phyloP scores from a whole-genome alignment of 2,113 vertebrate species.

The Gobio gobio region DNA sequence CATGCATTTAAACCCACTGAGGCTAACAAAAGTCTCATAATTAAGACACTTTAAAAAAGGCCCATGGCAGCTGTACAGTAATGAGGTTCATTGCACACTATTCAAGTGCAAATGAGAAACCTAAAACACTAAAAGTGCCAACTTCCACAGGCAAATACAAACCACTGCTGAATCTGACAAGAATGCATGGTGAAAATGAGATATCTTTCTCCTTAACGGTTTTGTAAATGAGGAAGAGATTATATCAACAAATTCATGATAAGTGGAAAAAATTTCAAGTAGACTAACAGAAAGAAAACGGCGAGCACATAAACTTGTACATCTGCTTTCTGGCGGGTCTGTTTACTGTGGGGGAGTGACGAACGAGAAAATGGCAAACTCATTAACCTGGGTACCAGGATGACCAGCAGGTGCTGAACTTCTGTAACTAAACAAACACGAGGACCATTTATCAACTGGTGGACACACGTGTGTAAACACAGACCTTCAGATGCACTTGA shows the following conservation, averaged over 20 bases:
- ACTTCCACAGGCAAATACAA: neutral
- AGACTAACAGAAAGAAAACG: neutral
- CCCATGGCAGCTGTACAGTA: neutral
- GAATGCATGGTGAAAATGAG: neutral
- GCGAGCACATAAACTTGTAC: neutral
- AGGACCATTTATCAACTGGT: neutral
- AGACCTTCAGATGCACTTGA: slow-evolving; percentile 8
- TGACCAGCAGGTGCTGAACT: slow-evolving; percentile 15
- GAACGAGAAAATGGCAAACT: slow-evolving; percentile 10
- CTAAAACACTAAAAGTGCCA: neutral
- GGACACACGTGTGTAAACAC: slow-evolving; percentile 15
- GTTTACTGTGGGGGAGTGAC: slow-evolving; percentile 2
- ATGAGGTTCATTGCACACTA: neutral
- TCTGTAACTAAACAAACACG: neutral
- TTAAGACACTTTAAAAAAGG: neutral
- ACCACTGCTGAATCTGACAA: neutral
- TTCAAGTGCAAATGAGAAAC: slow-evolving; percentile 4
- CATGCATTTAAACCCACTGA: neutral
- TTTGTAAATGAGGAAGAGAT: neutral
- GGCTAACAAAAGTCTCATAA: neutral
- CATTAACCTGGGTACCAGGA: neutral
- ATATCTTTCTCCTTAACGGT: neutral
- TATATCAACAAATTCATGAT: neutral
- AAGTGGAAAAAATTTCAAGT: neutral
- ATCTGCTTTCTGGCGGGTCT: slow-evolving; percentile 24